Conservation (phyloP, 2,113 vertebrate species). For the Psephotus haematonotus region DNA sequence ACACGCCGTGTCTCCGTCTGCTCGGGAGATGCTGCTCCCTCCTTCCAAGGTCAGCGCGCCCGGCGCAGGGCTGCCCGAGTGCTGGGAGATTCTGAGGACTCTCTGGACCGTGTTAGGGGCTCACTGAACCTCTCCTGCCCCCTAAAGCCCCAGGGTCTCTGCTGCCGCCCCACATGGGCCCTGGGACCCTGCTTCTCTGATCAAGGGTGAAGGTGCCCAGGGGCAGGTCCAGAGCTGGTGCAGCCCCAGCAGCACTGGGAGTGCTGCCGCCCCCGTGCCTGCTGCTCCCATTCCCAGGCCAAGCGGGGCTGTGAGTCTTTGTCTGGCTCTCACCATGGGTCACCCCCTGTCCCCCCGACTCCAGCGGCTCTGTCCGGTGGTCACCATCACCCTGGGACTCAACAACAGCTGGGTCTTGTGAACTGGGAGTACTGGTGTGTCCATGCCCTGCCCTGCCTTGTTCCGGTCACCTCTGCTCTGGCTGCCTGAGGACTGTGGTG, state of each 20-base stretch:
- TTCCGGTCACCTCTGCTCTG: neutral
- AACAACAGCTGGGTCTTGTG: constrained; percentile 64
- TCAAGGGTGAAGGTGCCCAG: neutral
- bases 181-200: neutral
- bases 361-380: constrained; percentile 67
- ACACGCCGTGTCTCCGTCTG: neutral
- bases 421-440: constrained; percentile 38
- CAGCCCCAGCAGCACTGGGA: neutral
- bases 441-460: accelerated
- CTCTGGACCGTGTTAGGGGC: accelerated
- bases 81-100: neutral
- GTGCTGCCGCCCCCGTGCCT: accelerated
- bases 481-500: accelerated
- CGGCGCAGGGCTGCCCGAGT: accelerated
- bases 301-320: neutral
- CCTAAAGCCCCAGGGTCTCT: neutral
- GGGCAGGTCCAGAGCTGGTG: neutral
- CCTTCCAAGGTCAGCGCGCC: neutral
- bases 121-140: neutral
- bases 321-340: accelerated
- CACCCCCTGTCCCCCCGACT: accelerated
- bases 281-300: accelerated
- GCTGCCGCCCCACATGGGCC: accelerated
- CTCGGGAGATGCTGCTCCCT: neutral
- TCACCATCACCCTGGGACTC: constrained; percentile 35